Conservation (phyloP, 2,113 vertebrate genomes). For the Bos javanicus region DNA sequence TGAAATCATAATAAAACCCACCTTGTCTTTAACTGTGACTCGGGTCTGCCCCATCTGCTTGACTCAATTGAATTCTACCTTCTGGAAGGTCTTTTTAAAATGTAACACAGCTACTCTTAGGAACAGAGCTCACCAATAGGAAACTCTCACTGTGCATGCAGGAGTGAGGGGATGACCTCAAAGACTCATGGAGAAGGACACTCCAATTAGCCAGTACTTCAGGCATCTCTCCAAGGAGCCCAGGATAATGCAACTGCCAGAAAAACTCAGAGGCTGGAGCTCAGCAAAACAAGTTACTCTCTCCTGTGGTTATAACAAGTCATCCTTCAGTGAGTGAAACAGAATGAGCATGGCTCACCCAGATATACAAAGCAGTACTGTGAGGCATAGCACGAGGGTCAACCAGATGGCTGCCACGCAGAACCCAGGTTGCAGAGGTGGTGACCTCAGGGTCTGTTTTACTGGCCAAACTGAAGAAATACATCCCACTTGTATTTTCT, state of each 20-base stretch:
- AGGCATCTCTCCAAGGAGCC: neutral
- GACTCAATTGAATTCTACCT: neutral
- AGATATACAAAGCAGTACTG: constrained; percentile 16
- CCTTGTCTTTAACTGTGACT: neutral
- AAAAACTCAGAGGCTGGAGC: neutral
- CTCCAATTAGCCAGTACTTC: neutral
- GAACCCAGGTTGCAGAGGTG: neutral
- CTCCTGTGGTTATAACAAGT: neutral
- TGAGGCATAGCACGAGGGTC: neutral
- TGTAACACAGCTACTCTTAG: neutral
- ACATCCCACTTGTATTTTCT: constrained; percentile 24
- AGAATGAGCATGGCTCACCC: neutral
- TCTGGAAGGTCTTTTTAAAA: neutral
- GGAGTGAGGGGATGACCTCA: neutral
- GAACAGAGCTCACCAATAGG: neutral
- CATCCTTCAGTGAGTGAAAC: neutral
- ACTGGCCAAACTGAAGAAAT: constrained; percentile 16
- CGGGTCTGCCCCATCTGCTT: neutral
- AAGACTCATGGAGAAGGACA: neutral
- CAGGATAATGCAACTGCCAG: neutral
- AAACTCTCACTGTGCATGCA: neutral
- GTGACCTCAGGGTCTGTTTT: neutral
- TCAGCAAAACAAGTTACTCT: neutral
- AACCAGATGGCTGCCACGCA: constrained; percentile 9
- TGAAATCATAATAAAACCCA: neutral